Evolutionary conservation across 2,113 vertebrate species (phyloP), one percentile per base, ranked within the genome.

Genomic region (Circaetus cinerascens): DNA sequence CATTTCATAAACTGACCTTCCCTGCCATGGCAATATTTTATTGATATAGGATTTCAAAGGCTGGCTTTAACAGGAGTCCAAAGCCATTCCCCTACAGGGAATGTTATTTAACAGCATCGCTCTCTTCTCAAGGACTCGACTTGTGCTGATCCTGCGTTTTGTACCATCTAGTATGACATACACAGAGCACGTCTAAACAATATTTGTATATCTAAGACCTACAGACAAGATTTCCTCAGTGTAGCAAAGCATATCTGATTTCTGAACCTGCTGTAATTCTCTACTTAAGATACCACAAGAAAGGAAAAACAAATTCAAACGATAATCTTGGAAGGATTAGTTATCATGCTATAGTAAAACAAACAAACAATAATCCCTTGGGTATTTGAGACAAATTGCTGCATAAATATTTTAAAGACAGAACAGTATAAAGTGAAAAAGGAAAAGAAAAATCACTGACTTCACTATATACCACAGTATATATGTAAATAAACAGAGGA

Each of bases 41-140:
- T 90, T 95, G 95, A 95, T 96, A 97, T 68, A 96, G 92, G 46
- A 97, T 97, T 97, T 98, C 98, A 98, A 98, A 98, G 98, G 86
- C 46, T 64, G 53, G 18, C 67, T 94, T 90, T 96, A 76, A 80
- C 94, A 86, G 74, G 51, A 87, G 88, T 59, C 96, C 89, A 92
- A 80, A 95, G 72, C 71, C 41, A 96, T 89, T 72, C 12, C 68
- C 87, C 96, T 64, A 60, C 51, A 79, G 90, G 94, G 97, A 90
- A 94, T 89, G 80, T 86, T 96, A 97, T 82, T 88, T 89, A 90
- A 82, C 69, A 91, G 96, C 86, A 94, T 92, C 4, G 7, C 19
- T 16, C 80, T 88, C 45, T 90, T 72, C 94, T 92, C 75, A 67
- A 90, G 89, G 75, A 48, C 67, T 79, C 4, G 3, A 18, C 50